These are phyloP conservation scores for Tyria jacobaeae DNA, from an alignment of 2,888 invertebrate species.

Conservation along the genomic window DNA sequence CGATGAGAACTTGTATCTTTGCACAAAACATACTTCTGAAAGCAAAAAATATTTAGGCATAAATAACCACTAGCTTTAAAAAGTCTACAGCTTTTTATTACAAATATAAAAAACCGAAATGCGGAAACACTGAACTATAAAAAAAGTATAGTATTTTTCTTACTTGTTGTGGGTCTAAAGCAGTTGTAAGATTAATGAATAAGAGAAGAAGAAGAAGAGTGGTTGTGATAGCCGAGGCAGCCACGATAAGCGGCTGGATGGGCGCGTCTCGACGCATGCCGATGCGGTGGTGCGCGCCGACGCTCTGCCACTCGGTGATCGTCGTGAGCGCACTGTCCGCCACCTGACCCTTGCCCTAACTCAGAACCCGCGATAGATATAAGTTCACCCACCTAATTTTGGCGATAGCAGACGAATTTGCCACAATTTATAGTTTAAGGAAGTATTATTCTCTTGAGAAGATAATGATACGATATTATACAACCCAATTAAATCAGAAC, in stretches of 20 bases:
- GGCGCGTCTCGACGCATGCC: constrained; percentile 70
- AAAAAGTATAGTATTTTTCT: constrained; percentile 29
- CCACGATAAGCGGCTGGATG: constrained; percentile 40
- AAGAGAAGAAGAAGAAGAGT: constrained; percentile 31
- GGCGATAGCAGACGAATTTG: constrained; percentile 72
- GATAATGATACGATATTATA: constrained; percentile 39
- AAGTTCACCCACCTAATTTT: constrained; percentile 84
- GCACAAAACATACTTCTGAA: constrained; percentile 60
- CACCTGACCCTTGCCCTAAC: constrained; percentile 76
- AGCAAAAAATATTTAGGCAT: constrained; percentile 28
- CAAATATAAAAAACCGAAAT: constrained; percentile 5
- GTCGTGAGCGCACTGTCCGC: constrained; percentile 65
- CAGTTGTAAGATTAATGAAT: constrained; percentile 25
- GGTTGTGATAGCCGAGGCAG: constrained; percentile 19
- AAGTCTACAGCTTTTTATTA: neutral
- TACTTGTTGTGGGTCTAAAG: constrained; percentile 45
- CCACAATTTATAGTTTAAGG: constrained; percentile 64
- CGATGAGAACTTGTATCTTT: constrained; percentile 53
- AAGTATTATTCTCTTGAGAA: constrained; percentile 55
- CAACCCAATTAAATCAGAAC: constrained; percentile 34
- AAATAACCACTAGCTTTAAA: neutral
- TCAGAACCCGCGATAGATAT: constrained; percentile 77
- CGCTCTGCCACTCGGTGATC: constrained; percentile 63
- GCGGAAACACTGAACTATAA: constrained; percentile 5
- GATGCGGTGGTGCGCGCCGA: constrained; percentile 66